These are phyloP conservation scores for Drosophila mimica DNA, from an alignment of 2,888 invertebrate genomes.

Conservation along the genomic window DNA sequence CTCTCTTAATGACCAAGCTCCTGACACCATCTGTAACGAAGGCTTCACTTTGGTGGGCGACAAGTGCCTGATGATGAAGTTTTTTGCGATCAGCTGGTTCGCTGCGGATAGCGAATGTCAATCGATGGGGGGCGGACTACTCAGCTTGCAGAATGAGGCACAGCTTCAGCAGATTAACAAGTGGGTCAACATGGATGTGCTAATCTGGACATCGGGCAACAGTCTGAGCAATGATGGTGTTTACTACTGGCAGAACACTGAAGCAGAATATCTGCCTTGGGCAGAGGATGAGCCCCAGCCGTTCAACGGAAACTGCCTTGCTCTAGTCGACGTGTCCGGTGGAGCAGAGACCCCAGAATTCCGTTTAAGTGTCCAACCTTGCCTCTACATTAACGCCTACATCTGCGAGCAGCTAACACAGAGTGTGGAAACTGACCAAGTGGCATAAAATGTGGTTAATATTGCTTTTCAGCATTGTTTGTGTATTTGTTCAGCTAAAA, in stretches of 20 bases:
- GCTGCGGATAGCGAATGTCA: background rate
- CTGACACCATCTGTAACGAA: background rate
- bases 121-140: background rate
- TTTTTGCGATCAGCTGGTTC: background rate
- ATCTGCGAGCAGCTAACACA: background rate
- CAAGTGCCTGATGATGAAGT: background rate
- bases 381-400: background rate
- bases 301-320: background rate
- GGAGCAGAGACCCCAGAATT: background rate
- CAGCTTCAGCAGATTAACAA: background rate
- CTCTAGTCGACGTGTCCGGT: background rate
- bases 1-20: background rate
- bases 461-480: background rate
- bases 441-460: background rate
- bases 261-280: slow-evolving; percentile 44
- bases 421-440: background rate
- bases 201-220: slow-evolving; percentile 54
- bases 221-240: slow-evolving; percentile 17
- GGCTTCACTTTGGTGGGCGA: background rate
- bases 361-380: background rate
- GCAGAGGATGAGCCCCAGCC: slow-evolving; percentile 29
- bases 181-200: background rate
- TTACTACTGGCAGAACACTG: background rate
- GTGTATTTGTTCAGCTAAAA: background rate
- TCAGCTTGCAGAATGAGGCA: background rate